Conservation (phyloP, 2,113 vertebrate species). For the Antechinus stuartii region DNA sequence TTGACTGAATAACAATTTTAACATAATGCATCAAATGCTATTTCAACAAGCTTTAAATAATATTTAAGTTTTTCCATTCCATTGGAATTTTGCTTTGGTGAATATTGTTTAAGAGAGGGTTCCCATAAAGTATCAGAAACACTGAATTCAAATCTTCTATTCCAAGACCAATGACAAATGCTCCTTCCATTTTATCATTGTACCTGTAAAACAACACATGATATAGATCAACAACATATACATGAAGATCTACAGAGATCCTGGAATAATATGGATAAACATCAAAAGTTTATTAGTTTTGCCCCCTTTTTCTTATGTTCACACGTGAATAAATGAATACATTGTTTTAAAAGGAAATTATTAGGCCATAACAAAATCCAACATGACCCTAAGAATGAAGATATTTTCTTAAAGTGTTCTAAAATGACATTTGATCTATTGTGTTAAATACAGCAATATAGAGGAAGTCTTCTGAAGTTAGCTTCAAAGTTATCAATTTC, state of each 20-base stretch:
- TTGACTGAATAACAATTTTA: neutral
- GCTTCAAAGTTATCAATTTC: neutral
- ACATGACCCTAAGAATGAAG: neutral
- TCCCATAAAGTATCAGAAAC: neutral
- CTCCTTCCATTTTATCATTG: neutral
- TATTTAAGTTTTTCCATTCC: neutral
- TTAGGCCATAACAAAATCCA: neutral
- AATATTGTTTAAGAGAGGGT: neutral
- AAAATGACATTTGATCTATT: neutral
- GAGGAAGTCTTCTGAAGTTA: neutral
- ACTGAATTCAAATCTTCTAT: neutral
- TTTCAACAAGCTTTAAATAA: neutral
- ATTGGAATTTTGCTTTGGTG: constrained; percentile 1
- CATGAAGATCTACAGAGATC: neutral
- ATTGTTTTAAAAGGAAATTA: neutral
- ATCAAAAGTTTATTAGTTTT: neutral
- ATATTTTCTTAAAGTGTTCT: neutral
- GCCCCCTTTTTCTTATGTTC: neutral
- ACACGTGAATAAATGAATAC: neutral
- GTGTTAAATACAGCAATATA: neutral
- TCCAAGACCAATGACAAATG: neutral
- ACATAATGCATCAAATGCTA: neutral
- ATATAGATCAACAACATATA: neutral
- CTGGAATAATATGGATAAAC: neutral
- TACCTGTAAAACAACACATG: neutral